Conservation (phyloP, 2,113 vertebrate species). For the Mirounga angustirostris region DNA sequence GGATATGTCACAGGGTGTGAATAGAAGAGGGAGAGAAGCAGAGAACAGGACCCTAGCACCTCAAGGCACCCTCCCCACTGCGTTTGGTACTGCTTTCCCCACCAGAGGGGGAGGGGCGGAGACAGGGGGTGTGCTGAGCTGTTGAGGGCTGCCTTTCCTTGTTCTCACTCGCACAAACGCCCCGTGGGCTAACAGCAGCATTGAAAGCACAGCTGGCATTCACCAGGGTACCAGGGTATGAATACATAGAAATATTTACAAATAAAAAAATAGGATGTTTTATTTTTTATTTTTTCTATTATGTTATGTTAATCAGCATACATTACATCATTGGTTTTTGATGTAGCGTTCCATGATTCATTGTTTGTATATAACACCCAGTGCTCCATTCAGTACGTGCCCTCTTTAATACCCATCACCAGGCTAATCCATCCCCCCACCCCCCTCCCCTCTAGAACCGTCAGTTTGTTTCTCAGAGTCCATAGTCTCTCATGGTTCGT, state of each 20-base stretch:
- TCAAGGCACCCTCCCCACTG: fast-evolving
- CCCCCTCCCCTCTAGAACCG: no score
- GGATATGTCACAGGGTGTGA: fast-evolving
- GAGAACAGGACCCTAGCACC: background rate
- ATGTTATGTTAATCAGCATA: no score
- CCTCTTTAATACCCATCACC: no score
- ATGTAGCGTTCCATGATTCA: no score
- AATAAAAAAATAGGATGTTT: background rate
- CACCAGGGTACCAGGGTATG: background rate
- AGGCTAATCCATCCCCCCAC: no score
- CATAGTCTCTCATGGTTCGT: no score
- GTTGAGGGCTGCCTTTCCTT: background rate
- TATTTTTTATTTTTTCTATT: background rate
- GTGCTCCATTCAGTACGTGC: no score
- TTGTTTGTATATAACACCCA: no score
- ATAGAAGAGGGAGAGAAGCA: background rate
- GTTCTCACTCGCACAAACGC: background rate
- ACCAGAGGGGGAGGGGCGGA: fast-evolving
- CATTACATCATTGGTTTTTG: no score
- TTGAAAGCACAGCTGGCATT: background rate
- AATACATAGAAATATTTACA: background rate
- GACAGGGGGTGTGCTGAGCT: no score
- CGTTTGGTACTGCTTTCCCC: background rate
- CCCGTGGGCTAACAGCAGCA: background rate
- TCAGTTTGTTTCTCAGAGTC: no score